These are phyloP conservation scores for Benitochromis conjunctus DNA, from an alignment of 2,113 vertebrate genomes.

Conservation along the genomic window DNA sequence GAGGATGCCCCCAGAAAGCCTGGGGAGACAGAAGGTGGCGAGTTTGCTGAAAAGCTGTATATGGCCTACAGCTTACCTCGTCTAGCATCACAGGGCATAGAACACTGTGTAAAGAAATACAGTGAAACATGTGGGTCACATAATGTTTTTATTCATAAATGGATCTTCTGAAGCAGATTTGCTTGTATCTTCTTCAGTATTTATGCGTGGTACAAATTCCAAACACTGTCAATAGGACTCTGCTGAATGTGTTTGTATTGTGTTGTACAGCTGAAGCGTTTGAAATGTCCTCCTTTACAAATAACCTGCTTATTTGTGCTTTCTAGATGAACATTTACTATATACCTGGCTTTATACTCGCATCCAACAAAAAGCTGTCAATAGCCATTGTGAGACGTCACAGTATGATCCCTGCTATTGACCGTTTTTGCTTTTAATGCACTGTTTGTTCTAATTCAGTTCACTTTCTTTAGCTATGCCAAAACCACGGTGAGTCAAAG, in stretches of 20 bases:
- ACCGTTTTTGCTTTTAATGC: neutral
- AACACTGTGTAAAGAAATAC: neutral
- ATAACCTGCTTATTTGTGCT: neutral
- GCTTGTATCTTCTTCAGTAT: neutral
- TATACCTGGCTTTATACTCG: neutral
- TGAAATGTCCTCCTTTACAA: neutral
- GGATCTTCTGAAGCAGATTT: neutral
- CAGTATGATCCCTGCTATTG: neutral
- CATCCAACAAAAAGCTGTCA: neutral
- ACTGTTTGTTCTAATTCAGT: neutral
- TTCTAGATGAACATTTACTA: neutral
- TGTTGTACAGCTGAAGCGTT: neutral
- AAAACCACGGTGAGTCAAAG: neutral
- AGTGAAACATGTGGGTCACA: neutral
- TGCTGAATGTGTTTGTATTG: neutral
- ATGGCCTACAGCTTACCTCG: neutral
- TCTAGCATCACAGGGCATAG: neutral
- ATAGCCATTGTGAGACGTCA: neutral
- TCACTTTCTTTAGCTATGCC: neutral
- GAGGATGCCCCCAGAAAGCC: conserved; percentile 5
- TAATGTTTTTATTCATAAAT: neutral
- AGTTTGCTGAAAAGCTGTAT: conserved; percentile 30
- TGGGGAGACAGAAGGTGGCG: neutral
- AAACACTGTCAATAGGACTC: neutral
- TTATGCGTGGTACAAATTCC: neutral